Evolutionary conservation across 2,797 vertebrate species (phyloP).

Genomic region (Artibeus lituratus): DNA sequence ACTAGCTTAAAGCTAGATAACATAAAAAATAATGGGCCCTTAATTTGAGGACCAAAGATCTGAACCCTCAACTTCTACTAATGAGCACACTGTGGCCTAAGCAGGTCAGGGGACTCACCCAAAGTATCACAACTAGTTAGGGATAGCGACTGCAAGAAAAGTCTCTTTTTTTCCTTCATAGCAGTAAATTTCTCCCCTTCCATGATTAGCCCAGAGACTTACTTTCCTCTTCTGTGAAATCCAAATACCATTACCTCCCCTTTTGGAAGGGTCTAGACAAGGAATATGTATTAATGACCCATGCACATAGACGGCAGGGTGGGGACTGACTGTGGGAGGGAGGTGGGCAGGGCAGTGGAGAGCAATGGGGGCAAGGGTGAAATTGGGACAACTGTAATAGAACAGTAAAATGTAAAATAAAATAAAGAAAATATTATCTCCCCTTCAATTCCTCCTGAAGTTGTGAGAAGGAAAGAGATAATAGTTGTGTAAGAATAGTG

Average conservation of each 20-base stretch:
- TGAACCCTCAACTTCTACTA: background rate
- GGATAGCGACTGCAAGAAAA: background rate
- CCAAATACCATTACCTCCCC: background rate
- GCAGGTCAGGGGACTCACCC: background rate
- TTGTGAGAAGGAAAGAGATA: background rate
- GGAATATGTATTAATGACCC: no score
- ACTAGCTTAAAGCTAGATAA: background rate
- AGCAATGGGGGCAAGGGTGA: no score
- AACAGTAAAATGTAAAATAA: no score
- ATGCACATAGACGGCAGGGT: no score
- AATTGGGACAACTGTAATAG: no score
- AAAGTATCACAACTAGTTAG: background rate
- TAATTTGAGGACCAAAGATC: background rate
- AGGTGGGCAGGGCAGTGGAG: no score
- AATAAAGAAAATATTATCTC: background rate
- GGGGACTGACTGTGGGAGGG: no score
- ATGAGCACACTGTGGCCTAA: background rate
- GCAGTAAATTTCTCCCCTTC: background rate
- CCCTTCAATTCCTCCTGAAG: background rate
- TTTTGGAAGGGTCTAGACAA: background rate
- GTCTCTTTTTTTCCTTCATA: background rate
- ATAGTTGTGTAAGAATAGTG: background rate
- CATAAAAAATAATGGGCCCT: background rate
- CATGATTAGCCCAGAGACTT: background rate
- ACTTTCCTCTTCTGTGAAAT: conserved; percentile 2